Base-by-base conservation (phyloP, 1,140 invertebrate genomes). In the Campoletis sonorensis region DNA sequence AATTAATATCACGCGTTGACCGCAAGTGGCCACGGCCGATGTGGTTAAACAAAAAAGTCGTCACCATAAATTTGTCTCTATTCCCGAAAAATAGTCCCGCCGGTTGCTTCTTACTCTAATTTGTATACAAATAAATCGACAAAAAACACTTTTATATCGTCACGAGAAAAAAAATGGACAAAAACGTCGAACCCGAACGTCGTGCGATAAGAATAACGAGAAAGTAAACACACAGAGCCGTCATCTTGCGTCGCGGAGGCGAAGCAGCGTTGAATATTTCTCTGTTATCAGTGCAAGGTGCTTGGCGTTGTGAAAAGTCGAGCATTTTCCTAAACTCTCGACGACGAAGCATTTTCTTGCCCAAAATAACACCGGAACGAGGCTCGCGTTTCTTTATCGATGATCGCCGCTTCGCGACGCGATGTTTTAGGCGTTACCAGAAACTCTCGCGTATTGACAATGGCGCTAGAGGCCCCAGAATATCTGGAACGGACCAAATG, bases 251-350 rank as follows among this genome's bases (percentile, higher is more conserved):
- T 58, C 16, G 54, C 7, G 16, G 21, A n/a, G 21, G 54, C 18
- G 40, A 45, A 45, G 2, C 8, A n/a, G 1, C 1, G 54, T 58
- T 58, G 5, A 58, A n/a, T 21, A 21, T 58, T 58, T 58, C 54
- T 10, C 54, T 23, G 54, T 58, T 58, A 58, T 58, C 54, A 58
- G 54, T 58, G 54, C 54, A 58, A 58, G 54, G 54, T 58, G 54
- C 54, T n/a, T n/a, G n/a, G 54, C 54, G 16, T 11, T 21, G 54
- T 58, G 54, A 23, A 45, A 45, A 45, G 8, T 10, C 54, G 54
- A 58, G 54, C 18, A 58, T 58, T 58, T 58, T n/a, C 54, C 54
- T 58, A 21, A 58, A 23, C 7, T 58, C 3, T 58, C 54, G 54
- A 58, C 54, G 18, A 4, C 54, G 21, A n/a, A n/a, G n/a, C 21